These are phyloP conservation scores for Cercopithecus petaurista DNA, from an alignment of 2,797 vertebrate genomes.

Conservation along the genomic window DNA sequence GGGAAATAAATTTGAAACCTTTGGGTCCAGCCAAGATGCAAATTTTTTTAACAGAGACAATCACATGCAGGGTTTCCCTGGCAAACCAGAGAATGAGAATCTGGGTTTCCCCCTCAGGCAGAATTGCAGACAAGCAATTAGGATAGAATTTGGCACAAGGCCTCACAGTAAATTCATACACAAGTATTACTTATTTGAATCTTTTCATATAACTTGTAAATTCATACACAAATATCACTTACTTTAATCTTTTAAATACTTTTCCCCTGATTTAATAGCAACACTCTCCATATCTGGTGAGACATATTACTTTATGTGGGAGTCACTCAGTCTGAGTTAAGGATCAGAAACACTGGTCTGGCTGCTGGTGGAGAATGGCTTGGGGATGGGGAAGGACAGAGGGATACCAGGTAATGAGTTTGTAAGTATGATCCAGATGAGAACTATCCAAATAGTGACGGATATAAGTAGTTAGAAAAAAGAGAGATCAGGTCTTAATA, in stretches of 20 bases:
- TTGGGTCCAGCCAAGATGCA: slow-evolving; percentile 45
- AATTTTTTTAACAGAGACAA: slow-evolving; percentile 63
- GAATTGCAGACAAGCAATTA: slow-evolving; percentile 25
- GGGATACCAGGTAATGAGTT: not conserved
- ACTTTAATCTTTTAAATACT: slow-evolving; percentile 44
- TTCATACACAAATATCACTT: slow-evolving; percentile 51
- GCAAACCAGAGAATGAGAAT: slow-evolving; percentile 29
- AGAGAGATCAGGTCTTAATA: not conserved
- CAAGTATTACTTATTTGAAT: slow-evolving; percentile 58
- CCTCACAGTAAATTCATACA: slow-evolving; percentile 14
- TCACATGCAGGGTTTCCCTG: not conserved
- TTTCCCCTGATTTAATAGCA: slow-evolving; percentile 45
- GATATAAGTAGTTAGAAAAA: not conserved
- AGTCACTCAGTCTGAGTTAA: not conserved
- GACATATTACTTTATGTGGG: not conserved
- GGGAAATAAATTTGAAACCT: slow-evolving; percentile 45
- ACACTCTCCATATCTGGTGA: not conserved
- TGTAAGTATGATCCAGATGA: not conserved
- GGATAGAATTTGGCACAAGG: slow-evolving; percentile 30
- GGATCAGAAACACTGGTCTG: not conserved
- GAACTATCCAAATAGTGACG: not conserved
- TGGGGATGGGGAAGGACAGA: too few species aligned
- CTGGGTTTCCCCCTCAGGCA: slow-evolving; percentile 12
- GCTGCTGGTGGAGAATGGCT: not conserved
- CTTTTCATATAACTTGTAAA: not conserved